Evolutionary conservation across 2,797 vertebrate genomes (phyloP), one percentile per base, ranked within the genome.

Genomic region (Melanotaenia maccullochi): DNA sequence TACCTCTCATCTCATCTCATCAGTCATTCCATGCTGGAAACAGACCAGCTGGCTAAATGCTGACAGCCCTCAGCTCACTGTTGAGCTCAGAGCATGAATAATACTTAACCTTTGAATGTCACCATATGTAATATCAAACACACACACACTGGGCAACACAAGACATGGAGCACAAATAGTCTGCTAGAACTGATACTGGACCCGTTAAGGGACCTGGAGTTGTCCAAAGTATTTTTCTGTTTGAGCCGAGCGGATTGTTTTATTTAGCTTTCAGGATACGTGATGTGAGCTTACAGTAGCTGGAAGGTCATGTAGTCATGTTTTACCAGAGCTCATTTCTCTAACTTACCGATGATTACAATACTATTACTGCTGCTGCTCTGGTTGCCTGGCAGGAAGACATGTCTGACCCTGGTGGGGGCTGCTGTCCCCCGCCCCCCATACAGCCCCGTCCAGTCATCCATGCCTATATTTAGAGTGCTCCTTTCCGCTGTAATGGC

Each of bases 391-490:
- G 92, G 90, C 90, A 89, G 79, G 73, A 79, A 86, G 74, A 89
- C 89, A 84, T 75, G 87, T 76, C 85, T 86, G 73, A 71, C 76
- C 72, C 59, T 51, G 68, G 67, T 78, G 68, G 75, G 28, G 4
- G 36, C 32, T 11, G 13, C 64, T 14, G 28, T 42, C 77, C 84
- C 80, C 11, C 2, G 1, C 38, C 11, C 13, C 40, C 13, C 40
- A 4, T 20, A 51, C 3, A 28, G 30, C 6, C 25, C 4, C 3
- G 24, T 35, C 24, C 76, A 36, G 16, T 55, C 65, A 28, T 28
- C 52, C 64, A 54, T 65, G 87, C 92, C 87, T 95, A 95, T 94
- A 94, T 95, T 94, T 95, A 95, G 94, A 92, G 71, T 36, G 76
- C 86, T 86, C 78, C 91, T 93, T 94, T 94, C 93, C 81, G 82